These are phyloP conservation scores for Oxyteleia sp. DNA, from an alignment of 2,888 invertebrate genomes.

Conservation along the genomic window DNA sequence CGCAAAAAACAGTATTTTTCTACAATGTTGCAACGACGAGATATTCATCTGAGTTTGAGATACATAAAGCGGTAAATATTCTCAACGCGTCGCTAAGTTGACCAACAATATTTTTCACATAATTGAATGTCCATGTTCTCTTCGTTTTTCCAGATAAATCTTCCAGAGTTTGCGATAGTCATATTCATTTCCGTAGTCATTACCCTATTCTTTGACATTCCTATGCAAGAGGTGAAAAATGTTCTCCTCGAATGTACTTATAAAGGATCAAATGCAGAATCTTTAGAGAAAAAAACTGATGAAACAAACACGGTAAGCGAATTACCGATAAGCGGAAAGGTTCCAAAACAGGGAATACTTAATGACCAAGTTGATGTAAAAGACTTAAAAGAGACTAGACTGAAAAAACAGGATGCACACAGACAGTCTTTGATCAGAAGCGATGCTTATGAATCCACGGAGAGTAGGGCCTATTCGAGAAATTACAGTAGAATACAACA, in stretches of 20 bases:
- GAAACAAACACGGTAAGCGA: slow-evolving; percentile 32
- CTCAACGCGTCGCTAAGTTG: slow-evolving; percentile 24
- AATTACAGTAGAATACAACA: slow-evolving; percentile 15
- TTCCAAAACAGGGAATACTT: slow-evolving; percentile 23
- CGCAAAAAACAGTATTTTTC: slow-evolving; percentile 91
- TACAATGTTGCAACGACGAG: slow-evolving; percentile 90
- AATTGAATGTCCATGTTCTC: not conserved
- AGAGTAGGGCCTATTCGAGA: slow-evolving; percentile 26
- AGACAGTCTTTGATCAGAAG: slow-evolving; percentile 69
- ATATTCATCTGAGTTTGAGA: slow-evolving; percentile 89
- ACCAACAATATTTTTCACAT: not conserved
- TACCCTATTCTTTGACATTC: slow-evolving; percentile 90
- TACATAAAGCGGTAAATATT: slow-evolving; percentile 88
- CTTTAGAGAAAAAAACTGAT: slow-evolving; percentile 25
- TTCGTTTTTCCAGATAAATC: slow-evolving; percentile 88
- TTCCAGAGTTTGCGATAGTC: slow-evolving; percentile 89
- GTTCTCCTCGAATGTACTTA: slow-evolving; percentile 85
- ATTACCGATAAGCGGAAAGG: slow-evolving; percentile 26
- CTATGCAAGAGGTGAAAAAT: slow-evolving; percentile 89
- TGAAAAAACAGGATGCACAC: slow-evolving; percentile 68
- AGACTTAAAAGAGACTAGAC: slow-evolving; percentile 43
- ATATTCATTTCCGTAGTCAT: slow-evolving; percentile 88
- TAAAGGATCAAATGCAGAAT: slow-evolving; percentile 66
- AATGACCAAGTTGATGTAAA: slow-evolving; percentile 50
- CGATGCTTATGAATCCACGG: slow-evolving; percentile 72